Percentiles rank a stretch among this genome's conserved stretches.
Conservation (phyloP, 2,888 invertebrate genomes). For the Sinotaia quadrata region DNA sequence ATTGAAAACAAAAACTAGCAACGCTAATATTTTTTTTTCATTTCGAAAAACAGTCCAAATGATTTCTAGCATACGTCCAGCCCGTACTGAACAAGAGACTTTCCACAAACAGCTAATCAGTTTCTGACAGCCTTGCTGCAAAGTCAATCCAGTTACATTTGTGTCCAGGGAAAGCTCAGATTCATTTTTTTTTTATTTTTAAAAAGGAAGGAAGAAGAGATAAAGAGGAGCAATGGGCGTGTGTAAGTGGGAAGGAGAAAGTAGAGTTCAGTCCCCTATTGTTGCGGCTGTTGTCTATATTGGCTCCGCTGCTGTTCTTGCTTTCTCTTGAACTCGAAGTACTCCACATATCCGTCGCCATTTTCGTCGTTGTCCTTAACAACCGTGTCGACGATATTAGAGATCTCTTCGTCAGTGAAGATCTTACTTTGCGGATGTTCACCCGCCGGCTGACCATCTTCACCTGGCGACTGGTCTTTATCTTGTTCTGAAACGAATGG, state of each 20-base stretch:
- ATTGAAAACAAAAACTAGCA: no score
- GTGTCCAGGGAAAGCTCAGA: no score
- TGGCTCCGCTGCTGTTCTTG: slow-evolving; percentile 38
- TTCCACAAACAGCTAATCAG: no score
- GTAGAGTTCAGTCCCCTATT: slow-evolving; percentile 4
- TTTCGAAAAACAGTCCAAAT: no score
- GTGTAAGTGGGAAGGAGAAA: slow-evolving; percentile 3
- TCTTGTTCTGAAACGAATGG: no score
- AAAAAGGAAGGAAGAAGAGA: neutral
- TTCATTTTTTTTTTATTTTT: no score
- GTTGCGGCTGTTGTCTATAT: slow-evolving; percentile 7
- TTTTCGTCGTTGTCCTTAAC: slow-evolving; percentile 62
- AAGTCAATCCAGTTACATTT: no score
- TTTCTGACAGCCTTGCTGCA: no score
- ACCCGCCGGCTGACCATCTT: neutral
- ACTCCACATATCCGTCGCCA: slow-evolving; percentile 63
- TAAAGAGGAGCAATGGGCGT: neutral
- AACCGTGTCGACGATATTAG: slow-evolving; percentile 62
- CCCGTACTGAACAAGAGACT: no score
- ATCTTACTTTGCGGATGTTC: slow-evolving; percentile 40
- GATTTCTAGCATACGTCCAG: no score
- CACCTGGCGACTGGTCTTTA: neutral
- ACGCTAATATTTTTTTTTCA: no score
- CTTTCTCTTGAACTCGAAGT: slow-evolving; percentile 61
- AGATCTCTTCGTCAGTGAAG: slow-evolving; percentile 58